Conservation (phyloP, 1,140 invertebrate species). For the Ptiloglossa arizonensis region DNA sequence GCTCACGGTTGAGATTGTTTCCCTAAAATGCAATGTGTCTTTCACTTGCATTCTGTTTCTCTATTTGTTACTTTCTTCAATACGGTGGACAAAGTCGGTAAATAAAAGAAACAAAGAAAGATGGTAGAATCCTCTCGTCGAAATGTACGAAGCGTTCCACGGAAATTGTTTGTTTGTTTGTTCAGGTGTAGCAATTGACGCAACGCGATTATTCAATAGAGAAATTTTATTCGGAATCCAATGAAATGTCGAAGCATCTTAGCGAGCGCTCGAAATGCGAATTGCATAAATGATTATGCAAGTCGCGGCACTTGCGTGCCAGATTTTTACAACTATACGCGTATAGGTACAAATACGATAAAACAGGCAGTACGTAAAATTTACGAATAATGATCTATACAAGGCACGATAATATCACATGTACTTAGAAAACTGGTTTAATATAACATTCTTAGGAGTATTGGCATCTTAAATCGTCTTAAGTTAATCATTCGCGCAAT, state of each 20-base stretch:
- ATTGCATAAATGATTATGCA: conserved; percentile 37
- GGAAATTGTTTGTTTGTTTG: background rate
- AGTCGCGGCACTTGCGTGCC: conserved; percentile 19
- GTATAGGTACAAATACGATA: conserved; percentile 26
- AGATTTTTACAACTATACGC: background rate
- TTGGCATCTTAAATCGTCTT: conserved; percentile 22
- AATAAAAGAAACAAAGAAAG: too few species aligned
- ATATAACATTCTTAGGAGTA: conserved; percentile 18
- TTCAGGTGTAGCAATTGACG: background rate
- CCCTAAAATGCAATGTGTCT: too few species aligned
- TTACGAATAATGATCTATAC: conserved; percentile 45
- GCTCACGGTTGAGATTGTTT: too few species aligned
- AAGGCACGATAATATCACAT: conserved; percentile 71
- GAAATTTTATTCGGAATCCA: conserved; percentile 50
- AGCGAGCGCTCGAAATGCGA: conserved; percentile 14
- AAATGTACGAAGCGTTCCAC: background rate
- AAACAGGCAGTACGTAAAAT: conserved; percentile 49
- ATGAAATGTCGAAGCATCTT: conserved; percentile 35
- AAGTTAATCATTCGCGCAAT: background rate
- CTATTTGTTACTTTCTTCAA: too few species aligned
- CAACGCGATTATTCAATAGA: conserved; percentile 39
- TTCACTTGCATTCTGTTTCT: too few species aligned
- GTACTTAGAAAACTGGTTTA: conserved; percentile 52
- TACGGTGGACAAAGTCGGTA: too few species aligned
- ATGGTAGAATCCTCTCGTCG: too few species aligned